Evolutionary conservation across 2,113 vertebrate genomes (phyloP), one percentile per base, ranked within the genome.

Genomic region (Spilogale gracilis): DNA sequence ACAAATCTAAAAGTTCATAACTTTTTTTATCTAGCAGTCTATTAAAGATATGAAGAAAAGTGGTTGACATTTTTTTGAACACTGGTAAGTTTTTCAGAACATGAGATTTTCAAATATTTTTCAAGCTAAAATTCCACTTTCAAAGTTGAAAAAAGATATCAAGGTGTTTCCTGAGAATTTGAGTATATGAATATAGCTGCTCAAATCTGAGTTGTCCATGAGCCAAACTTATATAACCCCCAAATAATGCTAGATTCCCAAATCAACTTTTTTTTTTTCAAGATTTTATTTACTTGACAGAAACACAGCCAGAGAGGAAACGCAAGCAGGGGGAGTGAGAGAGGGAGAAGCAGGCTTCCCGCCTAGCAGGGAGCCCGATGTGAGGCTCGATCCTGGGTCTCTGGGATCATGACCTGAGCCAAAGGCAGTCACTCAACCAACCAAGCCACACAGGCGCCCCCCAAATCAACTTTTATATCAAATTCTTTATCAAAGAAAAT

Each of bases 11-110:
- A 92, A 83, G 78, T 94, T 90, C 50, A 45, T 82, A 94, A 52
- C 43, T 84, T 84, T 95, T 94, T 90, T 79, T 48, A 91, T 95
- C 85, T 88, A 90, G 83, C 16, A 81, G 54, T 82, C 63, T 96
- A 27, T 91, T 93, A 54, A 91, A 79, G 63, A 78, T 73, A 67
- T 0, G 63, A 74, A 30, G 21, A 32, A 93, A 87, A 94, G n/a
- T 16, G 20, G 27, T 25, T 97, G 93, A 65, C 78, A 67, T 86
- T 58, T 91, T 91, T 95, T 91, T 96, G 58, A 96, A 86, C 17
- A 69, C 48, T 69, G 30, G 12, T n/a, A 92, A 45, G 11, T 48
- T 89, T 96, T 95, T 86, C 48, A 89, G 85, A 97, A 92, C 48
- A 85, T 83, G 65, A 81, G 16, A 69, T 96, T 54, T 78, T 92